Percentiles rank a stretch among this genome's conserved stretches.
Evolutionary conservation across 2,888 invertebrate species (phyloP).

Genomic region (Ypsolopha sequella): DNA sequence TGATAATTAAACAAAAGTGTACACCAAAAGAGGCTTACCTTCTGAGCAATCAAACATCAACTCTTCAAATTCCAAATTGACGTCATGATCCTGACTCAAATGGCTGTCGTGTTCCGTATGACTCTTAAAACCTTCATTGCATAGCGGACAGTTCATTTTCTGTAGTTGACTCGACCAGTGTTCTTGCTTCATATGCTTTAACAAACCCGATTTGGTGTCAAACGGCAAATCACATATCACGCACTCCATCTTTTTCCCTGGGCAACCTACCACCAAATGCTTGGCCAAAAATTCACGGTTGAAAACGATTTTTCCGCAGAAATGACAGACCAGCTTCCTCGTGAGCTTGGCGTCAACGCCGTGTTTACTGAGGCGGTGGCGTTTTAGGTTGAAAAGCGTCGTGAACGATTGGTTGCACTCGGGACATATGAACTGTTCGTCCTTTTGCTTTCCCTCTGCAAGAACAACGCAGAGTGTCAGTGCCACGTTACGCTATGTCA

Average conservation of each 20-base stretch:
- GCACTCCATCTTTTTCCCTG: neutral
- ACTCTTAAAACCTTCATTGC: neutral
- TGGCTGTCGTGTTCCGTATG: neutral
- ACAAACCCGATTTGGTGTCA: neutral
- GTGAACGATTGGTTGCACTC: neutral
- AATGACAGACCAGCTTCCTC: conserved; percentile 2
- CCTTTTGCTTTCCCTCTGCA: conserved; percentile 3
- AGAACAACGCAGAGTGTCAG: conserved; percentile 5
- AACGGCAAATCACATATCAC: neutral
- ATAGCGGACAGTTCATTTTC: neutral
- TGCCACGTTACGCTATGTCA: neutral
- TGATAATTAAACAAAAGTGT: too few species aligned
- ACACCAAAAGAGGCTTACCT: neutral
- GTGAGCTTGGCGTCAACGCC: neutral
- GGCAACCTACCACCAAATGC: conserved; percentile 7
- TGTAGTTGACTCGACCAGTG: conserved; percentile 3
- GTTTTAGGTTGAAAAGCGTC: neutral
- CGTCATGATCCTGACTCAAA: neutral
- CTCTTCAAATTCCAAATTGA: conserved; percentile 5
- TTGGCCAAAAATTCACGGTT: conserved; percentile 3
- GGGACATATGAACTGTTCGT: neutral
- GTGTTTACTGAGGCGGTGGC: neutral
- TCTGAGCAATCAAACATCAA: conserved; percentile 4
- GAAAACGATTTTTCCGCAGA: conserved; percentile 5
- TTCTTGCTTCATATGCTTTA: conserved; percentile 3